Conservation (phyloP, 2,888 invertebrate species). For the Yponomeuta evonymella region DNA sequence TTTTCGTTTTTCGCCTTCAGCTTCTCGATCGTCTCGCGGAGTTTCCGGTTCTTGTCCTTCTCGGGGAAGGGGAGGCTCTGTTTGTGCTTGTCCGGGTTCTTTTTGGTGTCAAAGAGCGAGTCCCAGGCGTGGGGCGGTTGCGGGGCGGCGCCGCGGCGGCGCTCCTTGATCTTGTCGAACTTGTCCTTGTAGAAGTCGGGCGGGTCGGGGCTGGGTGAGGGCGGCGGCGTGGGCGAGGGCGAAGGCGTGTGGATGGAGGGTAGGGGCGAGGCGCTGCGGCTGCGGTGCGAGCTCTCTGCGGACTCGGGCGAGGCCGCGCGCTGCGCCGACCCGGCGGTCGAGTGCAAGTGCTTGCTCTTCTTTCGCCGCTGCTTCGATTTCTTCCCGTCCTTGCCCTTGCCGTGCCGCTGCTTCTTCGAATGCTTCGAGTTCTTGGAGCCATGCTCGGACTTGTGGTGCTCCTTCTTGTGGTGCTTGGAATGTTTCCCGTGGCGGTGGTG, state of each 20-base stretch:
- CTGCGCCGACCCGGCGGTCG: slow-evolving; percentile 35
- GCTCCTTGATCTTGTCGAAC: slow-evolving; percentile 78
- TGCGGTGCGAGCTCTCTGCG: slow-evolving; percentile 58
- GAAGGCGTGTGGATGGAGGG: slow-evolving; percentile 65
- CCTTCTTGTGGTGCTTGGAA: slow-evolving; percentile 62
- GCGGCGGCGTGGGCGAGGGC: slow-evolving; percentile 51
- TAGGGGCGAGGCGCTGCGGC: slow-evolving; percentile 62
- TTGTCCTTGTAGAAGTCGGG: slow-evolving; percentile 73
- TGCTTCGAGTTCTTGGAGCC: slow-evolving; percentile 43
- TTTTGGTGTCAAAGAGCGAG: slow-evolving; percentile 63
- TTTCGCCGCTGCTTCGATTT: slow-evolving; percentile 69
- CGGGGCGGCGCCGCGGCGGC: slow-evolving; percentile 68
- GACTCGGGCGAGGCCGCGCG: slow-evolving; percentile 49
- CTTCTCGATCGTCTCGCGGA: slow-evolving; percentile 78
- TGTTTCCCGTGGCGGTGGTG: slow-evolving; percentile 67
- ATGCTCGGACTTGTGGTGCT: slow-evolving; percentile 49
- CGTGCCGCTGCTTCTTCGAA: slow-evolving; percentile 54
- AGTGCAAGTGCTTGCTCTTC: slow-evolving; percentile 52
- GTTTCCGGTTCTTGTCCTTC: slow-evolving; percentile 69
- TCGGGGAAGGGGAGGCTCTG: slow-evolving; percentile 51
- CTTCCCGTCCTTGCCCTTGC: slow-evolving; percentile 63
- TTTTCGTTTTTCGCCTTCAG: slow-evolving; percentile 79
- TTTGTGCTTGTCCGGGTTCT: slow-evolving; percentile 57
- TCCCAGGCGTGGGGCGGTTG: slow-evolving; percentile 57
- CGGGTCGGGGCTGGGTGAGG: slow-evolving; percentile 38